Base-by-base conservation (phyloP, 2,888 invertebrate species). In the Agelastica alni region DNA sequence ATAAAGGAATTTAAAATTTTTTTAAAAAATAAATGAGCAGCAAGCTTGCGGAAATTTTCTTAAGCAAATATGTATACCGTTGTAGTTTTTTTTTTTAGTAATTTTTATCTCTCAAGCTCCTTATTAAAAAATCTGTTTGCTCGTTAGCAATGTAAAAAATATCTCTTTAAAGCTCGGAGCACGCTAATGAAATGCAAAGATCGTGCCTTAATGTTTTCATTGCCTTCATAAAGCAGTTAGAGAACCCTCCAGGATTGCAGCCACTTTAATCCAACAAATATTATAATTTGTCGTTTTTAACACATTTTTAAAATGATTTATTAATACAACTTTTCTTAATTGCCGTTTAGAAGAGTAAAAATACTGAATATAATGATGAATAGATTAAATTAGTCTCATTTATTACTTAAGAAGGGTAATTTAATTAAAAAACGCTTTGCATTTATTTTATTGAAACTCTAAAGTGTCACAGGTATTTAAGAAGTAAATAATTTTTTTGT, bases 111-210 rank as follows among this genome's bases (percentile, higher is more conserved):
- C 57, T 52, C 56, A 57, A 63, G 55, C 56, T 63, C 59, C 66
- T 67, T 67, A 67, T 68, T 68, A 67, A 68, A 68, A 70, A 70
- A 70, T 68, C 67, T 68, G 66, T 69, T 68, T 68, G 66, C 68
- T 69, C 67, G 67, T 69, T 70, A 70, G 53, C 55, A 32, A 32
- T 42, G 49, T 49, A 64, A 67, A 66, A 68, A 69, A 68, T 59
- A 62, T 66, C 61, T 64, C 66, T 59, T 61, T 64, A 53, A 58
- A 61, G 58, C 61, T 55, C 51, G 56, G 32, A 49, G 56, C 56
- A 61, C 59, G 60, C 62, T 70, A 70, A 70, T 69, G 68, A 70
- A 69, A 70, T 68, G 64, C 63, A 65, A 66, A 63, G 57, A 62
- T 65, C 53, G 58, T 51, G 58, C 59, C 60, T 64, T 63, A 61